phyloP scores from a whole-genome alignment of 2,113 vertebrate genomes.

The Eulacestoma nigropectus region DNA sequence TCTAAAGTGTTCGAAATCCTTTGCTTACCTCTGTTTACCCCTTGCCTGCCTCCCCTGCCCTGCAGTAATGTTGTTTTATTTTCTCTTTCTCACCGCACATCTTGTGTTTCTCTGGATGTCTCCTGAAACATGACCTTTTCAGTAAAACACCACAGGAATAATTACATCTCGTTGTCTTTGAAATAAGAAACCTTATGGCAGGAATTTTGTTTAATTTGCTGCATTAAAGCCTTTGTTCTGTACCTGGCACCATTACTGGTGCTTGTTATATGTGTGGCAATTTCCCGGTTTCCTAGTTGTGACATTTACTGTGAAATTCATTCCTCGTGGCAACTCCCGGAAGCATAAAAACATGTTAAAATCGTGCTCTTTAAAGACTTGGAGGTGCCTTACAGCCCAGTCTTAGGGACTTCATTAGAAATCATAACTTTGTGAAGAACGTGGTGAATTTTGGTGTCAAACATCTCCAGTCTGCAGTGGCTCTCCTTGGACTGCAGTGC shows the following conservation, averaged over 20 bases:
- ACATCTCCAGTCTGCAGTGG: neutral
- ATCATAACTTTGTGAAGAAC: neutral
- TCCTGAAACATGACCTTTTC: neutral
- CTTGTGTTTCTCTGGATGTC: neutral
- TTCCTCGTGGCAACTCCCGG: neutral
- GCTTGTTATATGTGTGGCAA: neutral
- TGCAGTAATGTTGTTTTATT: neutral
- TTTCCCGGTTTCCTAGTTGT: neutral
- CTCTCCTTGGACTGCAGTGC: neutral
- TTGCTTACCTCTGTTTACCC: neutral
- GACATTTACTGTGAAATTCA: neutral
- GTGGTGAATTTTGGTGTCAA: neutral
- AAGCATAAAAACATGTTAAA: neutral
- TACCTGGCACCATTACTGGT: neutral
- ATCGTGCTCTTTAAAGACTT: neutral
- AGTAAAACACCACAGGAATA: neutral
- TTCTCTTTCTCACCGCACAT: neutral
- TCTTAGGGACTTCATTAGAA: neutral
- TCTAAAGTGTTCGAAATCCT: neutral
- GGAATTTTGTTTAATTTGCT: neutral
- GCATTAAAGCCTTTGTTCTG: neutral
- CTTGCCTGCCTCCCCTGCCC: neutral
- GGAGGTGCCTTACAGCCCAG: neutral
- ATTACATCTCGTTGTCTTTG: neutral
- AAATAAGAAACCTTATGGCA: neutral